A percentile compares a stretch with the other conserved stretches of the same genome.
phyloP scores from a whole-genome alignment of 2,888 invertebrate species.

The Trachelus stipa region DNA sequence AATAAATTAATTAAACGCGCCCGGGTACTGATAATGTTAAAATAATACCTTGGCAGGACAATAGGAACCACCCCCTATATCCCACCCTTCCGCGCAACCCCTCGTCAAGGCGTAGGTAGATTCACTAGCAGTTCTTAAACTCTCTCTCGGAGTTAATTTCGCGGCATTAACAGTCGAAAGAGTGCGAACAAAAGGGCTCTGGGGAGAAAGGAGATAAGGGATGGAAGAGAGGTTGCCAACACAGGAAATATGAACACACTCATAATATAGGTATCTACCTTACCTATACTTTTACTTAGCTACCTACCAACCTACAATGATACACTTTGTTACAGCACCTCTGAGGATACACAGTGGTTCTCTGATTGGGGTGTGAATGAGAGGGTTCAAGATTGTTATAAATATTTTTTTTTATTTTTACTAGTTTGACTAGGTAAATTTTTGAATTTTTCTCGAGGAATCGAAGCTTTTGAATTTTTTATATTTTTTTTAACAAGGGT shows the following conservation, averaged over 20 bases:
- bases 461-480: neutral
- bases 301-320: conserved; percentile 30
- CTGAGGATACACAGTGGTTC: conserved; percentile 21
- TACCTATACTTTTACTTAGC: conserved; percentile 8
- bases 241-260: conserved; percentile 61
- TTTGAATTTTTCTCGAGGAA: neutral
- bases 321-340: conserved; percentile 21
- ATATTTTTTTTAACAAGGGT: neutral
- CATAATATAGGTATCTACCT: conserved; percentile 49
- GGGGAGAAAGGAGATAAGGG: conserved; percentile 58
- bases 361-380: neutral
- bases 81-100: conserved; percentile 1
- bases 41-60: conserved; percentile 56
- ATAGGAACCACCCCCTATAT: conserved; percentile 35
- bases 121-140: conserved; percentile 55
- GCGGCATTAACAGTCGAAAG: conserved; percentile 65
- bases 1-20: conserved; percentile 63
- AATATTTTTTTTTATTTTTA: neutral
- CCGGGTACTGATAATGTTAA: conserved; percentile 58
- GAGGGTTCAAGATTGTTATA: neutral
- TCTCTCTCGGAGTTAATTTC: conserved; percentile 62
- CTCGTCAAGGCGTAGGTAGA: conserved; percentile 23
- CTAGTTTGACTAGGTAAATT: neutral
- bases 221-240: conserved; percentile 42
- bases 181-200: conserved; percentile 64